Evolutionary conservation across 2,797 vertebrate genomes (phyloP).

Genomic region (Pachyuromys duprasi): DNA sequence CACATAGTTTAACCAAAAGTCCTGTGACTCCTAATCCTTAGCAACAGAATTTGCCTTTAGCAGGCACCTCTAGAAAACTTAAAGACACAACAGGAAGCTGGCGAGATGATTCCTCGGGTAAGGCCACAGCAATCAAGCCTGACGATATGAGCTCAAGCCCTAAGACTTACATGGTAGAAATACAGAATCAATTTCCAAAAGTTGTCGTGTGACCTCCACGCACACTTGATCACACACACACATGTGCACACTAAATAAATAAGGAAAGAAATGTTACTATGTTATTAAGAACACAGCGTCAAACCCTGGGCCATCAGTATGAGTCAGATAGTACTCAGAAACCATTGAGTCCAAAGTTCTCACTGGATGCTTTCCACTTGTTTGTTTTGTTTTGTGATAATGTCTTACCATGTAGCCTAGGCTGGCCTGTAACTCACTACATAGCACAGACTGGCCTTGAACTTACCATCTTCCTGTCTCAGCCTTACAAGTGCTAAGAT

Average conservation of each 20-base stretch:
- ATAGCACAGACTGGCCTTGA: neutral
- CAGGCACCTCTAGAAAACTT: neutral
- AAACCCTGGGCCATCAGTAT: neutral
- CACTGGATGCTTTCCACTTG: neutral
- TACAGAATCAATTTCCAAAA: neutral
- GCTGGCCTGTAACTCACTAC: neutral
- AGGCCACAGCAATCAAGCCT: neutral
- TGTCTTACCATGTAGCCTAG: neutral
- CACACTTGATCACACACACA: neutral
- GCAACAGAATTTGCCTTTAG: neutral
- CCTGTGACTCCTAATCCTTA: neutral
- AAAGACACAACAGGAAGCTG: neutral
- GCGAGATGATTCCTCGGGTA: neutral
- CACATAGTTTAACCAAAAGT: slow-evolving; percentile 22
- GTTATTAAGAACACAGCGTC: neutral
- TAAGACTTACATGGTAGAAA: neutral
- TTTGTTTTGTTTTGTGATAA: neutral
- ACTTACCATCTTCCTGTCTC: neutral
- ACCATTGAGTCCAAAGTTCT: neutral
- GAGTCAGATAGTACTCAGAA: slow-evolving; percentile 1
- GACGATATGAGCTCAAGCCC: neutral
- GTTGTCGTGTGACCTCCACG: neutral
- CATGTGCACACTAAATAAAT: neutral
- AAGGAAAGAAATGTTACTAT: neutral
- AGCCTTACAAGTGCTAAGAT: neutral